These are phyloP conservation scores for Meghimatium bilineatum DNA, from an alignment of 2,888 invertebrate genomes.

Conservation along the genomic window DNA sequence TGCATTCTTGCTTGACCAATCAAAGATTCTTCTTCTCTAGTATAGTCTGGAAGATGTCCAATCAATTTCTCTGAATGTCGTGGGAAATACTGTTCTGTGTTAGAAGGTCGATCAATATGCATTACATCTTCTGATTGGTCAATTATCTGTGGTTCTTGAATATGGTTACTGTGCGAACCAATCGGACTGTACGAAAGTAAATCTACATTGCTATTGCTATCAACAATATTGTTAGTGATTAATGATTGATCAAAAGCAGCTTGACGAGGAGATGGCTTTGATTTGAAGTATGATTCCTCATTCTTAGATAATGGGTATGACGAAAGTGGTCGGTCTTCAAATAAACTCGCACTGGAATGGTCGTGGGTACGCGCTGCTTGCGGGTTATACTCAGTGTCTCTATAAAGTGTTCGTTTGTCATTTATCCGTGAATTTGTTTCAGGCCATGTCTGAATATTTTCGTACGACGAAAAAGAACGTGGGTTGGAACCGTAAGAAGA, in stretches of 20 bases:
- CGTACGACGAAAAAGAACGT: background rate
- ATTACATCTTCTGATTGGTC: background rate
- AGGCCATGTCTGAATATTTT: background rate
- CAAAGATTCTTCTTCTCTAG: background rate
- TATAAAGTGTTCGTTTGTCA: background rate
- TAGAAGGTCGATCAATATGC: background rate
- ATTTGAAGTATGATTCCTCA: background rate
- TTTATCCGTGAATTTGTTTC: background rate
- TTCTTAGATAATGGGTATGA: background rate
- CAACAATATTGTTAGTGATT: background rate
- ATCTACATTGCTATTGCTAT: background rate
- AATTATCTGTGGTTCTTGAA: background rate
- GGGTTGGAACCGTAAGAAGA: background rate
- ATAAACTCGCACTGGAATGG: background rate
- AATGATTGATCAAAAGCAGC: background rate
- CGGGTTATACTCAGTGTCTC: background rate
- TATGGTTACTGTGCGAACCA: background rate
- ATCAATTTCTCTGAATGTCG: background rate
- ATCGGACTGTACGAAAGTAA: background rate
- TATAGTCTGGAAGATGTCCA: background rate
- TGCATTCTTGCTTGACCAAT: background rate
- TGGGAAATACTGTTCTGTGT: background rate
- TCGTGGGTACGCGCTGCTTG: background rate
- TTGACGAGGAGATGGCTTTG: background rate
- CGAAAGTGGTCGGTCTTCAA: background rate